Percentiles rank a stretch among this genome's conserved stretches.
phyloP scores from a whole-genome alignment of 2,797 vertebrate genomes.

The Dicrostonyx torquatus region DNA sequence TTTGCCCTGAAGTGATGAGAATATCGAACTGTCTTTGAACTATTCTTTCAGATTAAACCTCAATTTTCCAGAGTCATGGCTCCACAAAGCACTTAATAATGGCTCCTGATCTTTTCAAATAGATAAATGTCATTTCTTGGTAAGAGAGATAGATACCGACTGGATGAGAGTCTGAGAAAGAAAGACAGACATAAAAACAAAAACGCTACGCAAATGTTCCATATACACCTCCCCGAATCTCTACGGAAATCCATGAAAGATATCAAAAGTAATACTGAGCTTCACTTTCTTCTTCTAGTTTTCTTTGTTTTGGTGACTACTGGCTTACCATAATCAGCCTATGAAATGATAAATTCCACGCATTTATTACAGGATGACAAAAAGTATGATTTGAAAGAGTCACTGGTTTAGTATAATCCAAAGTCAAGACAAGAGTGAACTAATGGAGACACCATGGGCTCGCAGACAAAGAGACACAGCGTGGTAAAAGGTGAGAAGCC shows the following conservation, averaged over 20 bases:
- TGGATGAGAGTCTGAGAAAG: background rate
- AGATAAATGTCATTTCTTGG: background rate
- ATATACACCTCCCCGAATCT: background rate
- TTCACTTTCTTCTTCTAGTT: background rate
- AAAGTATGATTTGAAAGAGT: constrained; percentile 11
- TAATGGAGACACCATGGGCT: background rate
- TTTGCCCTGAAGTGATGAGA: background rate
- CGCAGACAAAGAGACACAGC: background rate
- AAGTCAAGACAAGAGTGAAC: background rate
- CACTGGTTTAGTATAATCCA: background rate
- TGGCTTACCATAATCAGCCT: background rate
- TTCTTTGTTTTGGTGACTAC: background rate
- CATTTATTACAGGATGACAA: background rate
- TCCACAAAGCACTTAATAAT: constrained; percentile 47
- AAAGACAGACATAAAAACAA: background rate
- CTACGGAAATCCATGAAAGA: background rate
- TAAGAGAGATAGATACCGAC: background rate
- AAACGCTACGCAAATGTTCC: background rate
- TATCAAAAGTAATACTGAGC: background rate
- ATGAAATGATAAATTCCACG: background rate
- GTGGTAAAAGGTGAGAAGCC: background rate
- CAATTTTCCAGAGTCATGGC: constrained; percentile 38
- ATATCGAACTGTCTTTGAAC: background rate
- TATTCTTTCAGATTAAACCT: background rate
- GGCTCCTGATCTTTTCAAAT: constrained; percentile 5